phyloP scores from a whole-genome alignment of 2,113 vertebrate species.

The Apus apus region DNA sequence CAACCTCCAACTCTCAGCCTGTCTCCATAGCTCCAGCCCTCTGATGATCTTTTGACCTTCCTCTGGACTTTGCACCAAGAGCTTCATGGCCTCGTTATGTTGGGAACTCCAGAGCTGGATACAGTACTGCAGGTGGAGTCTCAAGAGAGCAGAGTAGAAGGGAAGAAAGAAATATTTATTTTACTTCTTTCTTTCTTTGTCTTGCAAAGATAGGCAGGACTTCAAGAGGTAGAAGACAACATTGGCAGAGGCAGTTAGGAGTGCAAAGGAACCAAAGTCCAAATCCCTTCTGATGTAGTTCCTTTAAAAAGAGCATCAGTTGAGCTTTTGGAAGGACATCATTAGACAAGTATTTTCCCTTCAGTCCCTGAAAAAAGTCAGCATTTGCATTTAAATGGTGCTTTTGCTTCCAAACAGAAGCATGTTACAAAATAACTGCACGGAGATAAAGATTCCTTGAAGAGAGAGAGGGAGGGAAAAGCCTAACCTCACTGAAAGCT shows the following conservation, averaged over 20 bases:
- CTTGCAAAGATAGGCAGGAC: background rate
- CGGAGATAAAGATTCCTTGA: constrained; percentile 58
- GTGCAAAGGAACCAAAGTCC: background rate
- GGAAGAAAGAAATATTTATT: too few species aligned
- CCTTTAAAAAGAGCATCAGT: constrained; percentile 6
- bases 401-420: constrained; percentile 28
- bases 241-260: background rate
- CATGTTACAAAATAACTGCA: background rate
- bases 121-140: too few species aligned
- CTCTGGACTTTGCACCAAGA: too few species aligned
- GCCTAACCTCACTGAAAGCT: background rate
- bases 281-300: background rate
- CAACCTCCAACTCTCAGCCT: too few species aligned
- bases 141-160: too few species aligned
- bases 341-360: constrained; percentile 24
- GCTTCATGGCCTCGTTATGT: too few species aligned
- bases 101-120: too few species aligned
- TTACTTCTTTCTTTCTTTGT: background rate
- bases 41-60: too few species aligned
- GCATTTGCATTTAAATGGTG: constrained; percentile 72
- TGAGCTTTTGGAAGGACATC: constrained; percentile 49
- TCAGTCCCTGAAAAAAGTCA: constrained; percentile 49
- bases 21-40: too few species aligned
- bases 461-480: background rate
- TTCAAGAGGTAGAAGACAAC: background rate